phyloP scores from a whole-genome alignment of 2,113 vertebrate genomes.

The Tyrannus savana region DNA sequence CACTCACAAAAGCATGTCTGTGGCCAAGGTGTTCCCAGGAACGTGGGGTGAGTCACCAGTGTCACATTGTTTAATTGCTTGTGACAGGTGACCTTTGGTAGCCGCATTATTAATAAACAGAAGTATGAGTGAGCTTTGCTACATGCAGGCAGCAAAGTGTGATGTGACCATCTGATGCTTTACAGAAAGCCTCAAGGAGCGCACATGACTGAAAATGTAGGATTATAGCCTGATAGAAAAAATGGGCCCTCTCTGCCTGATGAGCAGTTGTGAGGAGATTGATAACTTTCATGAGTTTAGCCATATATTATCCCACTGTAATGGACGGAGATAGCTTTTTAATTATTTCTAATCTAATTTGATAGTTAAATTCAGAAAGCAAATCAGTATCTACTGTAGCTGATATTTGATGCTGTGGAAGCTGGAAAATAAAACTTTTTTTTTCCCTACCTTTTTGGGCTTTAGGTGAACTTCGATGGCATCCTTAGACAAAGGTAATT shows the following conservation, averaged over 20 bases:
- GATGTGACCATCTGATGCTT: not conserved
- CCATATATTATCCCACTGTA: not conserved
- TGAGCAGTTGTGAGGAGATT: not conserved
- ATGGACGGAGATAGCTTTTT: not conserved
- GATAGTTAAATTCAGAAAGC: not conserved
- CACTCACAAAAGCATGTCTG: not conserved
- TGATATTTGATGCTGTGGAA: not conserved
- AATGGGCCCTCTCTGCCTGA: not conserved
- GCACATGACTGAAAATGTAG: not conserved
- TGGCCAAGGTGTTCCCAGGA: constrained; percentile 40
- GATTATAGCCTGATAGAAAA: not conserved
- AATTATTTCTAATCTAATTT: not conserved
- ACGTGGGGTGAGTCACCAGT: not conserved
- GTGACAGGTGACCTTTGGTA: constrained; percentile 19
- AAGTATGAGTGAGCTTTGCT: not conserved
- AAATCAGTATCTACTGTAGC: not conserved
- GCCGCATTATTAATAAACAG: not conserved
- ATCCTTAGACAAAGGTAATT: not conserved
- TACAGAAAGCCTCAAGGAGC: not conserved
- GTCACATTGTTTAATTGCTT: constrained; percentile 25
- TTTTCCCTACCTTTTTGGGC: not conserved
- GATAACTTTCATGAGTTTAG: not conserved
- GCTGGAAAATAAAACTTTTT: not conserved
- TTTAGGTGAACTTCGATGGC: not conserved
- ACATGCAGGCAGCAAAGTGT: not conserved